These are phyloP conservation scores for Harmothoe impar DNA, from an alignment of 2,888 invertebrate species.

Conservation along the genomic window DNA sequence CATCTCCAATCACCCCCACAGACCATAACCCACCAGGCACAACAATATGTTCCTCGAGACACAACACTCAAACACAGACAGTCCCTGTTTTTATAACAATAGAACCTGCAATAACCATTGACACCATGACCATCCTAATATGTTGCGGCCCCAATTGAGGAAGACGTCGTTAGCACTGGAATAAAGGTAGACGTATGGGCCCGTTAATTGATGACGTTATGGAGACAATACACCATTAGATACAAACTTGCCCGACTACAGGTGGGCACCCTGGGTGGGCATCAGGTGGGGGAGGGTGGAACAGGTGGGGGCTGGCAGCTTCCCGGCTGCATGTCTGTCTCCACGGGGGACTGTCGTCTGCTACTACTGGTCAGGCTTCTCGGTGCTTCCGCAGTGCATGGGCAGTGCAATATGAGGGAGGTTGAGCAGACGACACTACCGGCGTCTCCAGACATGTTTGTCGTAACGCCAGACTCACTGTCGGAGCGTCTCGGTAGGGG, in stretches of 20 bases:
- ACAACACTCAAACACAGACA: slow-evolving; percentile 11
- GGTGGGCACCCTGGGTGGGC: background rate
- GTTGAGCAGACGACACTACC: background rate
- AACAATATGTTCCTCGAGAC: background rate
- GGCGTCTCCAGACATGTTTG: background rate
- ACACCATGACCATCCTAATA: background rate
- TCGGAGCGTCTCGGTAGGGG: background rate
- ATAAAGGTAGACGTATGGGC: too few species aligned
- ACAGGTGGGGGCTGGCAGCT: background rate
- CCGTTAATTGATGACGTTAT: too few species aligned
- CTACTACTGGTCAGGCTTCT: background rate
- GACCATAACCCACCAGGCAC: background rate
- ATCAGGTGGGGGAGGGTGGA: background rate
- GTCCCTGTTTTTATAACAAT: background rate
- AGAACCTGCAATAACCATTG: background rate
- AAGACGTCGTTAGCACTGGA: too few species aligned
- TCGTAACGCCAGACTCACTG: background rate
- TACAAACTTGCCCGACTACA: too few species aligned
- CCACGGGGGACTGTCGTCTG: background rate
- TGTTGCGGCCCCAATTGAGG: too few species aligned
- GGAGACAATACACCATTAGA: too few species aligned
- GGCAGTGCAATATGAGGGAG: too few species aligned
- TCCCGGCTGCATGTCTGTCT: slow-evolving; percentile 17
- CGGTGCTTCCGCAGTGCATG: too few species aligned
- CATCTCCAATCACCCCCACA: too few species aligned